Conservation (phyloP, 2,113 vertebrate species). For the Aegithalos caudatus region DNA sequence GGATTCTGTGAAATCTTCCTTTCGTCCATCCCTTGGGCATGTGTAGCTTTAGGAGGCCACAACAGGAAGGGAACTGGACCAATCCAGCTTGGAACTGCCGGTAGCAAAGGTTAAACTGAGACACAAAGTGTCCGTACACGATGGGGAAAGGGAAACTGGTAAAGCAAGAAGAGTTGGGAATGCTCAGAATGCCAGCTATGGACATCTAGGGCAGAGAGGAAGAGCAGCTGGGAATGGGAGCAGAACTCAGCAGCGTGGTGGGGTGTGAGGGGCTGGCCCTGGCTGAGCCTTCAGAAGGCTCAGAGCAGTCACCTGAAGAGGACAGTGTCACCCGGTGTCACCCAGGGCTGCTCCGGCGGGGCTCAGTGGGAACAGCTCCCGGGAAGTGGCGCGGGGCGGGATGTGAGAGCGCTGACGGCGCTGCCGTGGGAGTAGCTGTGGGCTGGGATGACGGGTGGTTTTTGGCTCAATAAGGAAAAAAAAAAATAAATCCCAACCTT, state of each 20-base stretch:
- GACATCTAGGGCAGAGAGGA: fast-evolving
- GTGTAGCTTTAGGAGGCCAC: background rate
- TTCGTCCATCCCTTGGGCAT: fast-evolving
- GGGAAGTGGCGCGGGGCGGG: background rate
- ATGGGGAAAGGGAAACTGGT: background rate
- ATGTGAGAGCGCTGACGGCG: background rate
- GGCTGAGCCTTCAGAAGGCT: background rate
- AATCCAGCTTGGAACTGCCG: background rate
- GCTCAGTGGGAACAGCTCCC: background rate
- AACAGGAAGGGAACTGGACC: background rate
- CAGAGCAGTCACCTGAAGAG: background rate
- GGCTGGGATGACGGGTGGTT: background rate
- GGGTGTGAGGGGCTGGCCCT: background rate
- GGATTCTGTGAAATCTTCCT: background rate
- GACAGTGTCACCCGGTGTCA: fast-evolving
- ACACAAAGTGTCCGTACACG: fast-evolving
- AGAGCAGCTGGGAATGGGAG: fast-evolving
- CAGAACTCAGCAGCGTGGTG: fast-evolving
- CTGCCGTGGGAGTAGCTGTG: conserved; percentile 25
- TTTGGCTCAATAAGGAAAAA: conserved; percentile 12
- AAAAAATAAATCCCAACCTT: background rate
- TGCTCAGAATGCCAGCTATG: fast-evolving
- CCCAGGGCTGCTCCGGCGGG: background rate
- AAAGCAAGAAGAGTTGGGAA: too few relatives aligned
- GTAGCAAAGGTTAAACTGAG: background rate